Evolutionary conservation across 2,113 vertebrate genomes (phyloP), one percentile per base, ranked within the genome.

Genomic region (Calypte anna): DNA sequence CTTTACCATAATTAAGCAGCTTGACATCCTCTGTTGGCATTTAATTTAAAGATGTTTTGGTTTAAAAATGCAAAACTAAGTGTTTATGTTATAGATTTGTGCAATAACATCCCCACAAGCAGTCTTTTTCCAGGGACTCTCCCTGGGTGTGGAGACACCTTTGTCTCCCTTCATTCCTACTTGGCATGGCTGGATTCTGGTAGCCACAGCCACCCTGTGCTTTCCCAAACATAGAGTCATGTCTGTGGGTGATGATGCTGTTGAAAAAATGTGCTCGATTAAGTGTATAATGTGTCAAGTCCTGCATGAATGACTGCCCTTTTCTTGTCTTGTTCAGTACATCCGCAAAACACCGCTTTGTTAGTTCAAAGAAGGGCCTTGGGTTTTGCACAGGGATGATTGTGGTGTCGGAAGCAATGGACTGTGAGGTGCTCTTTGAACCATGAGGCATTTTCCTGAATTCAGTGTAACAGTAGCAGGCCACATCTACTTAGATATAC

Each of bases 291-390:
- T 83, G 28, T 64, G 82, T 75, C 72, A 51, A 50, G 59, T 44
- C 81, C 82, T 87, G 82, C 75, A 33, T 77, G 94, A 67, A 54
- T 77, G 87, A 43, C 64, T 92, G 75, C 66, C 55, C 44, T 91
- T 80, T 90, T 85, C 81, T 66, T 43, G 44, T 77, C 81, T 76
- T 2, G 1, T 88, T 89, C 4, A 17, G 55, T 48, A 40, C 10
- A 44, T 18, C 31, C 1, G 0, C 79, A 36, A 85, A 83, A 66
- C 27, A 61, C 25, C 10, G 5, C 36, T 84, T 61, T 66, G 33
- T 70, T 88, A 53, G 33, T 54, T 91, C 48, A 72, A 9, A 48
- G 91, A 44, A 90, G 72, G 59, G 33, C 55, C 51, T 59, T 18
- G 25, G 21, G 16, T 76, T 91, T 87, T 18, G 22, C 54, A 59